These are phyloP conservation scores for Pygoscelis adeliae DNA, from an alignment of 2,113 vertebrate species.

Conservation along the genomic window DNA sequence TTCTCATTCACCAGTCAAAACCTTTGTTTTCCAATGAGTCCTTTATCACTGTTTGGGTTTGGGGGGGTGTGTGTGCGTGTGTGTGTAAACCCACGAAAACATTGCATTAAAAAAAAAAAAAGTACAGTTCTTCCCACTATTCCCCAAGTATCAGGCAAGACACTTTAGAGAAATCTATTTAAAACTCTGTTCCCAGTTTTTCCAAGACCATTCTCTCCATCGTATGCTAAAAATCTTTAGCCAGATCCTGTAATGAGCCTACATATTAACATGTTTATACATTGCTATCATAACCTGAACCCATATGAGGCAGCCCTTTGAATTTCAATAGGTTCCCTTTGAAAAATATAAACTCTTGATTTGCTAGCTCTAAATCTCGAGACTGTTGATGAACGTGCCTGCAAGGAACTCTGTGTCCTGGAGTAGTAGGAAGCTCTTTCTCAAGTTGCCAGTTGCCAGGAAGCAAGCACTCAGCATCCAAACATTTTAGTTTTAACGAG, in stretches of 20 bases:
- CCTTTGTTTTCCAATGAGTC: not conserved
- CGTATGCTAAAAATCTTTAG: not conserved
- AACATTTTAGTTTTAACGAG: not conserved
- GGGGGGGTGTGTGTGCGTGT: too few species aligned
- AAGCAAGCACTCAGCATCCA: not conserved
- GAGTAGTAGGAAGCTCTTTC: not conserved
- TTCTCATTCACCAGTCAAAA: not conserved
- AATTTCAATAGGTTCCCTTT: not conserved
- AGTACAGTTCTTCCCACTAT: not conserved
- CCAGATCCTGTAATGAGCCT: not conserved
- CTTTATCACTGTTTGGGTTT: not conserved
- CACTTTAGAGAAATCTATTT: not conserved
- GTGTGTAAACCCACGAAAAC: not conserved
- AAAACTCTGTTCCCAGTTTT: not conserved
- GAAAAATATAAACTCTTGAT: not conserved
- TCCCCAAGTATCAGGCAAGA: not conserved
- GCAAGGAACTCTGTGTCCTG: not conserved
- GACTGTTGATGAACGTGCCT: not conserved
- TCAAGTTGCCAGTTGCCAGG: not conserved
- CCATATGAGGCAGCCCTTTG: not conserved
- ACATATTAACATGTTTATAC: not conserved
- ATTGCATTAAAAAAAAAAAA: not conserved
- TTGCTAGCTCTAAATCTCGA: not conserved
- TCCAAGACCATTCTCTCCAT: not conserved
- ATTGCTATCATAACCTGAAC: not conserved